Evolutionary conservation across 2,797 vertebrate species (phyloP).

Genomic region (Gymnocypris eckloni): DNA sequence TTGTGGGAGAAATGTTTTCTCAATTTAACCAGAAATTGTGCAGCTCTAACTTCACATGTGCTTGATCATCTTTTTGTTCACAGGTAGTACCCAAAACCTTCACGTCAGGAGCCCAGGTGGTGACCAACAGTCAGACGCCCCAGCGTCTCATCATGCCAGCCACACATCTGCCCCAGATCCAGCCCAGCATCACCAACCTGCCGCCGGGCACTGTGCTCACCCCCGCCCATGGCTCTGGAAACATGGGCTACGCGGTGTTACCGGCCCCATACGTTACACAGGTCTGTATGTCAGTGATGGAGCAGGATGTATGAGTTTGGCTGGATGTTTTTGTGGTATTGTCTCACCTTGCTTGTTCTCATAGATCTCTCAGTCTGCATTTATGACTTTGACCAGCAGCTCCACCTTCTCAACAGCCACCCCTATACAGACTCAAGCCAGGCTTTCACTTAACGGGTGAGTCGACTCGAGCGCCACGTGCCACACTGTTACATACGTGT

Average conservation of each 20-base stretch:
- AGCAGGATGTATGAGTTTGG: not conserved
- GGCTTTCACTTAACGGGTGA: constrained; percentile 94
- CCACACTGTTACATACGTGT: not conserved
- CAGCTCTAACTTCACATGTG: not conserved
- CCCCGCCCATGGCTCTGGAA: constrained; percentile 89
- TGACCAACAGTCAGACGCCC: constrained; percentile 90
- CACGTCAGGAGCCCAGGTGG: constrained; percentile 85
- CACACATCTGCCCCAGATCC: constrained; percentile 93
- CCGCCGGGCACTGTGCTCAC: constrained; percentile 93
- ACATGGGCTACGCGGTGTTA: constrained; percentile 92
- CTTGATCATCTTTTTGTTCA: not conserved
- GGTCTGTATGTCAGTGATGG: constrained; percentile 73
- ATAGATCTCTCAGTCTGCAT: constrained; percentile 91
- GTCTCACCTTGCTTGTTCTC: constrained; percentile 2
- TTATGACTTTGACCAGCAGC: constrained; percentile 93
- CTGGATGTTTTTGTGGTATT: not conserved
- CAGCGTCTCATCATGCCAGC: constrained; percentile 98
- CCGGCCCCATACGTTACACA: constrained; percentile 98
- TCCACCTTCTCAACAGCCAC: constrained; percentile 85
- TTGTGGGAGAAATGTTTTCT: not conserved
- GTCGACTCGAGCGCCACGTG: constrained; percentile 34
- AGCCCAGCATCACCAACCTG: constrained; percentile 96
- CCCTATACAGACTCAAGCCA: constrained; percentile 91
- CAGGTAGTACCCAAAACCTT: constrained; percentile 93
- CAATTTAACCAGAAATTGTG: not conserved